Evolutionary conservation across 2,888 invertebrate species (phyloP).

Genomic region (Unio delphinus): DNA sequence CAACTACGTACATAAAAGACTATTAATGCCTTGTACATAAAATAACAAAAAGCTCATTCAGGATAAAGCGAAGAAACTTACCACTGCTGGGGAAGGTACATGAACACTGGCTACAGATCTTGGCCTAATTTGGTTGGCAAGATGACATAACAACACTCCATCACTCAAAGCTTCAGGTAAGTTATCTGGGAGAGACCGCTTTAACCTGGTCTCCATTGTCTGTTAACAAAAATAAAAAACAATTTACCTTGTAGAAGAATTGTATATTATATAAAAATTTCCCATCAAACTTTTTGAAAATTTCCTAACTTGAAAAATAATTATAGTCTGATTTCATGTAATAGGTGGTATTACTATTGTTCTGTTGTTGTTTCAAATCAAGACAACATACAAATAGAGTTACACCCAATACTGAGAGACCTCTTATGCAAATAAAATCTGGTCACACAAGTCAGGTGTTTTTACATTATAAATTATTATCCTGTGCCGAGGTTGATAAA

Average conservation of each 20-base stretch:
- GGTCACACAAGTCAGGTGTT: too few relatives aligned
- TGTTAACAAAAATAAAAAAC: conserved; percentile 66
- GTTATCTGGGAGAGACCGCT: conserved; percentile 90
- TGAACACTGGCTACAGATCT: conserved; percentile 94
- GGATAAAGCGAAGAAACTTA: conserved; percentile 33
- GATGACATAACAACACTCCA: conserved; percentile 93
- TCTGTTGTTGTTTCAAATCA: too few relatives aligned
- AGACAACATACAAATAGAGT: too few relatives aligned
- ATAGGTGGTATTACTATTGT: too few relatives aligned
- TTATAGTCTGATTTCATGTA: too few relatives aligned
- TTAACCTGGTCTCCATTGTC: conserved; percentile 91
- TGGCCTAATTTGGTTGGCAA: conserved; percentile 93
- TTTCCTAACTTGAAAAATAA: not conserved
- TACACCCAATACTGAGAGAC: too few relatives aligned
- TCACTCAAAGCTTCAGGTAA: conserved; percentile 87
- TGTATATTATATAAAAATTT: not conserved
- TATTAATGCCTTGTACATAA: too few relatives aligned
- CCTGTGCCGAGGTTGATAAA: too few relatives aligned
- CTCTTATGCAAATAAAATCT: too few relatives aligned
- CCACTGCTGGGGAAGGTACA: conserved; percentile 79
- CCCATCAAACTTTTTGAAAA: not conserved
- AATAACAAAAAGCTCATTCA: too few relatives aligned
- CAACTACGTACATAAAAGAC: too few relatives aligned
- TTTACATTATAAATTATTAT: too few relatives aligned
- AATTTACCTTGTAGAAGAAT: not conserved